Evolutionary conservation across 1,140 invertebrate genomes (phyloP).

Genomic region (Stenopsyche tienmushanensis): DNA sequence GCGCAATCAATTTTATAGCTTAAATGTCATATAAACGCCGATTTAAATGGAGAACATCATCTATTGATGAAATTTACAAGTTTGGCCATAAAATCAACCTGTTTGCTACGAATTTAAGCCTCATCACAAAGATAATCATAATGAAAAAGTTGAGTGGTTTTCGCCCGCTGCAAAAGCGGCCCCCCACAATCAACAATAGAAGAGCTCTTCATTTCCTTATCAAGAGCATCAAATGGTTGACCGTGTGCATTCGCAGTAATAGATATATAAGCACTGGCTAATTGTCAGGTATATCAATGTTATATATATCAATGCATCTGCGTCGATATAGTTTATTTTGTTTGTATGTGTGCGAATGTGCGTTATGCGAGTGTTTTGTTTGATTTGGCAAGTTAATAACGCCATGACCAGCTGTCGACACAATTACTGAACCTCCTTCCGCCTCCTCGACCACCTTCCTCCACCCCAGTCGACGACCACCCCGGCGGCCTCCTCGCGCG

Average conservation of each 20-base stretch:
- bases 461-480: not conserved
- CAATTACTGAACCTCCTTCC: constrained; percentile 38
- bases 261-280: constrained; percentile 1
- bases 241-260: not conserved
- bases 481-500: not conserved
- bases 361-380: constrained; percentile 39
- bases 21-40: too few relatives aligned
- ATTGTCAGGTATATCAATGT: constrained; percentile 12
- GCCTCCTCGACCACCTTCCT: constrained; percentile 2
- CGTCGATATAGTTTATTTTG: constrained; percentile 1
- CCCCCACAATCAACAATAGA: too few relatives aligned
- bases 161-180: too few relatives aligned
- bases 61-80: too few relatives aligned
- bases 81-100: too few relatives aligned
- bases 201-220: not conserved
- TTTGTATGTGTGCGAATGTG: constrained; percentile 2
- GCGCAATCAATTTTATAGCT: too few relatives aligned
- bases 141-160: too few relatives aligned
- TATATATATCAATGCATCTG: not conserved
- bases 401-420: constrained; percentile 41
- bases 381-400: constrained; percentile 43
- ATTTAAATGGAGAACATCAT: too few relatives aligned
- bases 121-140: too few relatives aligned
- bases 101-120: too few relatives aligned
- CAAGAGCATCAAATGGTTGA: not conserved